phyloP scores from a whole-genome alignment of 2,797 vertebrate species.

The Myotis pilosus region DNA sequence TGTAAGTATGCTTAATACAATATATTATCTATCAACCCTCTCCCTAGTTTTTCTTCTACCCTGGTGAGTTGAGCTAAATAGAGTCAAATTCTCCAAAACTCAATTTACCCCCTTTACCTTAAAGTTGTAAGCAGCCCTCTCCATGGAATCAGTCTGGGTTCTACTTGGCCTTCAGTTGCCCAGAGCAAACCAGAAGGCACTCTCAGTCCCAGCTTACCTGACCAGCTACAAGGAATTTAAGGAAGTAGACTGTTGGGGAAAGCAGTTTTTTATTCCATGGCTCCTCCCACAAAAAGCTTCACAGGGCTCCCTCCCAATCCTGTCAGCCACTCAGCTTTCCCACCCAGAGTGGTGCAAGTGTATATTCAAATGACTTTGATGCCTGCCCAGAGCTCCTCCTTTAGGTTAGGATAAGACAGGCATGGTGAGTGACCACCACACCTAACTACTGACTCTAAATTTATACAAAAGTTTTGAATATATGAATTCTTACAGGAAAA shows the following conservation, averaged over 20 bases:
- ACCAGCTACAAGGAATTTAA: constrained; percentile 73
- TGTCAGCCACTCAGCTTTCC: constrained; percentile 49
- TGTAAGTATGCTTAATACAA: not conserved
- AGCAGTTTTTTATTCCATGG: constrained; percentile 63
- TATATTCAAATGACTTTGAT: constrained; percentile 21
- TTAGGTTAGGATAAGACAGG: not conserved
- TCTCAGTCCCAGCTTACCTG: constrained; percentile 70
- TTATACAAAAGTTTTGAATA: not conserved
- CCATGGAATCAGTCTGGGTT: not conserved
- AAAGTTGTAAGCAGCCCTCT: constrained; percentile 32
- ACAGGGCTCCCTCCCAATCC: constrained; percentile 42
- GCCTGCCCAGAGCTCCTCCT: constrained; percentile 56
- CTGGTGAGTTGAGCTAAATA: constrained; percentile 23
- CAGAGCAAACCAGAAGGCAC: constrained; percentile 39
- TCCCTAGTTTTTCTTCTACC: not conserved
- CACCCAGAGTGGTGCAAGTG: constrained; percentile 51
- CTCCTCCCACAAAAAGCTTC: constrained; percentile 73
- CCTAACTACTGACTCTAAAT: not conserved
- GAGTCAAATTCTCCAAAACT: constrained; percentile 50
- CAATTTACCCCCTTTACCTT: constrained; percentile 39
- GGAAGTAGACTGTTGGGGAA: constrained; percentile 68
- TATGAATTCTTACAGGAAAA: constrained; percentile 15
- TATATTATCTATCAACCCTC: constrained; percentile 26
- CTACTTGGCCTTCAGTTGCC: constrained; percentile 11
- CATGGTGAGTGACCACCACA: not conserved